A percentile compares a stretch with the other conserved stretches of the same genome.
These are phyloP conservation scores for Halcyon senegalensis DNA, from an alignment of 2,113 vertebrate species.

Conservation along the genomic window DNA sequence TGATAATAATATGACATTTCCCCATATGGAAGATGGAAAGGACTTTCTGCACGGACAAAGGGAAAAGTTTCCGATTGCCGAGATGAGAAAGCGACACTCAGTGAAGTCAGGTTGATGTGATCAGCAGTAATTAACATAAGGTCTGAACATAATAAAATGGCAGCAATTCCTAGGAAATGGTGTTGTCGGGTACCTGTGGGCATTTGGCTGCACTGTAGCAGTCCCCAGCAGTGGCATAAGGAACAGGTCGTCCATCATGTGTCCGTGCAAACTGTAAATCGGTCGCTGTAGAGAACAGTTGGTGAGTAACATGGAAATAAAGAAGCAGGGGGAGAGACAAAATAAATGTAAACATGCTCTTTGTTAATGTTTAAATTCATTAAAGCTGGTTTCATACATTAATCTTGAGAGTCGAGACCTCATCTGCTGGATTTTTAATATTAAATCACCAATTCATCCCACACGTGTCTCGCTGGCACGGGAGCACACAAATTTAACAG, in stretches of 20 bases:
- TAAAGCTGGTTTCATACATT: not conserved
- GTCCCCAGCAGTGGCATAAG: slow-evolving; percentile 95
- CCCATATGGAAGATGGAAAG: not conserved
- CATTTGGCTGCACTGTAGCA: slow-evolving; percentile 93
- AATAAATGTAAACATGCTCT: slow-evolving; percentile 4
- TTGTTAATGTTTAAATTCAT: not conserved
- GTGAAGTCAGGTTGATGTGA: not conserved
- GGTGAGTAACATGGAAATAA: not conserved
- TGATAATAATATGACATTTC: not conserved
- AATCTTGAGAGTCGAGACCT: not conserved
- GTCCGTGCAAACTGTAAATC: slow-evolving; percentile 92
- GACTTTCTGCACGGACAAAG: not conserved
- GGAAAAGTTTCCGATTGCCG: not conserved
- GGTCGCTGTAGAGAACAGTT: slow-evolving; percentile 80
- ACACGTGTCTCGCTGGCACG: not conserved
- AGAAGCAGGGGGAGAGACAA: not conserved
- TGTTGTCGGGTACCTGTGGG: slow-evolving; percentile 86
- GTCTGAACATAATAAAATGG: not conserved
- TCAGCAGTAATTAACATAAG: slow-evolving; percentile 35
- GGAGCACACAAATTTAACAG: not conserved
- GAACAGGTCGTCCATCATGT: slow-evolving; percentile 87
- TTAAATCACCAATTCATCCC: not conserved
- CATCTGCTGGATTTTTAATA: not conserved
- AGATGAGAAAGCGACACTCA: not conserved
- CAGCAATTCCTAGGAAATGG: not conserved